Conservation (phyloP, 2,797 vertebrate genomes). For the Trichosurus vulpecula region DNA sequence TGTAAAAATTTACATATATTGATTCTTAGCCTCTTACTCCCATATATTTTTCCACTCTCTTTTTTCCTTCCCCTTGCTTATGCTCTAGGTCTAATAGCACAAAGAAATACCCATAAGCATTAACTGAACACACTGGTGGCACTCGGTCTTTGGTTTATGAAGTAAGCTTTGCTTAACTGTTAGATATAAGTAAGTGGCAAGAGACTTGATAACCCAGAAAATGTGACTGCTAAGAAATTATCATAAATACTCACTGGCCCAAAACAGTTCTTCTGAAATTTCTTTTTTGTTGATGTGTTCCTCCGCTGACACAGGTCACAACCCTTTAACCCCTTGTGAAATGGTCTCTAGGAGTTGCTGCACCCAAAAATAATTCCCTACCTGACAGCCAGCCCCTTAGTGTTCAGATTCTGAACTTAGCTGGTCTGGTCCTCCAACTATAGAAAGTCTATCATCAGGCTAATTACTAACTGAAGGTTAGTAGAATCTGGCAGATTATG, state of each 20-base stretch:
- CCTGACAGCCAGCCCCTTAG: not conserved
- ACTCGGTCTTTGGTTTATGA: not conserved
- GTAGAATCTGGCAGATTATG: not conserved
- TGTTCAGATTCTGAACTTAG: not conserved
- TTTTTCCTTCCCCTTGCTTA: not conserved
- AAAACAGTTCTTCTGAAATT: not conserved
- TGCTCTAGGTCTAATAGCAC: not conserved
- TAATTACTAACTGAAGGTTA: not conserved
- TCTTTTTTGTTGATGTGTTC: not conserved
- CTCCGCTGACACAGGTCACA: not conserved
- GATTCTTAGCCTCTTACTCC: not conserved
- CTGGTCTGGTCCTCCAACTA: not conserved
- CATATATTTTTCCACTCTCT: not conserved
- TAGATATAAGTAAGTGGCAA: not conserved
- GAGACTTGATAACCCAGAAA: not conserved
- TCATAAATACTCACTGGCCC: not conserved
- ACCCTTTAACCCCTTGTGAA: not conserved
- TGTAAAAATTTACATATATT: not conserved
- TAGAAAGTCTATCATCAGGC: not conserved
- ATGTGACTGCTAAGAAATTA: not conserved
- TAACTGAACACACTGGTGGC: not conserved
- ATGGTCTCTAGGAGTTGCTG: not conserved
- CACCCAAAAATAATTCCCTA: not conserved
- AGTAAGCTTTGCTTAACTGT: not conserved
- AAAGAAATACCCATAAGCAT: not conserved